Base-by-base conservation (phyloP, 2,797 vertebrate genomes). In the Enteromius afrohamiltoni region DNA sequence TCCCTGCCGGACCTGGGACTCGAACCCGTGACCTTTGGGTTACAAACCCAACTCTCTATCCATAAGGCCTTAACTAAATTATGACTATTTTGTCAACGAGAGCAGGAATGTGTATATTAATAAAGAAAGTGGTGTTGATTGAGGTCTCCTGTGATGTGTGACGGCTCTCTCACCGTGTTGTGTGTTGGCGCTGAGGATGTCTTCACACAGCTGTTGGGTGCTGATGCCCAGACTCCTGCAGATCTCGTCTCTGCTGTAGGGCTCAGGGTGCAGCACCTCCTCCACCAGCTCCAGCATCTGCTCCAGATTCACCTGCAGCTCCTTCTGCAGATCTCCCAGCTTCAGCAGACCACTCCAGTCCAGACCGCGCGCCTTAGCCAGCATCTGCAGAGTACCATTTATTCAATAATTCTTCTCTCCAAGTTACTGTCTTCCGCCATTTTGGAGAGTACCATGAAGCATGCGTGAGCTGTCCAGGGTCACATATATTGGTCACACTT, bases 181-280 rank as follows among this genome's bases (percentile, higher is more conserved):
- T 65, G 95, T 98, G 91, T 97, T 97, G 37, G 95, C 88, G 79
- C 92, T 98, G 23, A 97, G 95, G 86, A 99, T 93, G 82, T 94
- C 92, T 67, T 92, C 90, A 58, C 64, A 88, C 53, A 99, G 94
- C 78, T 97, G 94, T 90, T 96, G 93, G 5, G 91, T 75, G 85
- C 92, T 96, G 91, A 98, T 92, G 86, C 89, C 95, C 92, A 99
- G 93, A 85, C 82, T 88, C 83, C 87, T 92, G 91, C 96, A 98
- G 92, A 99, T 94, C 93, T 99, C 97, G 86, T 97, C 96, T 37
- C 92, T 31, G 92, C 93, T 95, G 89, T 99, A 99, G 6, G 96
- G 94, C 85, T 97, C 95, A 47, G 95, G 93, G 87, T 98, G 98
- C 85, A 99, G 91, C 85, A 94, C 92, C 60, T 97, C 92, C 6